Evolutionary conservation across 2,113 vertebrate genomes (phyloP).

Genomic region (Ornithorhynchus anatinus): DNA sequence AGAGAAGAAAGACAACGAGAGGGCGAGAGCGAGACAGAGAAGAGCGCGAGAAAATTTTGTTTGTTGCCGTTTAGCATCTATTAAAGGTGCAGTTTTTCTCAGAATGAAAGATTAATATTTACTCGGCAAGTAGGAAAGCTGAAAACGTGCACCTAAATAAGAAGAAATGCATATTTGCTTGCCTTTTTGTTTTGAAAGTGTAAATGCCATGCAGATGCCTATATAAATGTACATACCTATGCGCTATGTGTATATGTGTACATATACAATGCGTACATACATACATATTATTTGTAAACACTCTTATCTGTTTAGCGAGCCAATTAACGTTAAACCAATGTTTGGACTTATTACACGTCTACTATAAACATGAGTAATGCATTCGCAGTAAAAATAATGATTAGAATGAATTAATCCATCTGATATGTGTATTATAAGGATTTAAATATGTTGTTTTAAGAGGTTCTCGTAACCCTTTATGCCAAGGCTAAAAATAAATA

Average conservation of each 20-base stretch:
- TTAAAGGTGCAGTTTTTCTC: conserved; percentile 27
- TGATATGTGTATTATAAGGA: conserved; percentile 76
- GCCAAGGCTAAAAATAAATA: conserved; percentile 77
- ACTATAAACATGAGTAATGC: conserved; percentile 81
- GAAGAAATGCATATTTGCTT: conserved; percentile 41
- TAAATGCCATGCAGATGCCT: neutral
- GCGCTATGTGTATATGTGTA: neutral
- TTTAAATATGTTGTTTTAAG: conserved; percentile 79
- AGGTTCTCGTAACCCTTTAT: conserved; percentile 75
- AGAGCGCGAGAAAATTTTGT: neutral
- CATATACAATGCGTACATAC: neutral
- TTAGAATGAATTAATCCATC: conserved; percentile 79
- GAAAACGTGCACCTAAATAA: conserved; percentile 26
- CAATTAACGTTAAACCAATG: conserved; percentile 81
- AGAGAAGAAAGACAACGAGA: neutral
- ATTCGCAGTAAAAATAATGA: conserved; percentile 76
- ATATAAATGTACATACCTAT: neutral
- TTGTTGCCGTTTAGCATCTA: conserved; percentile 5
- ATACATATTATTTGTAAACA: conserved; percentile 61
- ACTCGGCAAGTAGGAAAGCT: conserved; percentile 8
- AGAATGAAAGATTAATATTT: conserved; percentile 37
- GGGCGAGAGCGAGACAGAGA: neutral
- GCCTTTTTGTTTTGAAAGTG: conserved; percentile 21
- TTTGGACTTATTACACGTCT: conserved; percentile 71
- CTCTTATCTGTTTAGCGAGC: conserved; percentile 74